These are phyloP conservation scores for Parthenolecanium corni DNA, from an alignment of 2,888 invertebrate species.

Conservation along the genomic window DNA sequence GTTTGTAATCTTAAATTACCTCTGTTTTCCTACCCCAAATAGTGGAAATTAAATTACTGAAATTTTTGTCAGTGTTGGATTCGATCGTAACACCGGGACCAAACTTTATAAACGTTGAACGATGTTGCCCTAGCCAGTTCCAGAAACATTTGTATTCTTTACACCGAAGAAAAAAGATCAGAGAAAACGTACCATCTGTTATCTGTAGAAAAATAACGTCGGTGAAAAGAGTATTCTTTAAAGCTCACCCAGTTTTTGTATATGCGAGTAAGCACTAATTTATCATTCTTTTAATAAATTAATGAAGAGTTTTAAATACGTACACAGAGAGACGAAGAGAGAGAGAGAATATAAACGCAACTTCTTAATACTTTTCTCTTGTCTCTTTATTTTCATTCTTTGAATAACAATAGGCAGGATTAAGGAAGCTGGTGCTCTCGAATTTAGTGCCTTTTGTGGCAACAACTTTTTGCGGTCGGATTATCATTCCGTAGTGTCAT, in stretches of 20 bases:
- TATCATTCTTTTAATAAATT: slow-evolving; percentile 29
- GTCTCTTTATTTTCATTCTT: slow-evolving; percentile 19
- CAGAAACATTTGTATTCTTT: slow-evolving; percentile 15
- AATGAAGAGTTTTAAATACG: slow-evolving; percentile 27
- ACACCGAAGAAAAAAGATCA: neutral
- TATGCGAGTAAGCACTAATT: slow-evolving; percentile 25
- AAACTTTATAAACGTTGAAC: no score
- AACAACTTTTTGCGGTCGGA: no score
- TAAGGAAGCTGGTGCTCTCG: slow-evolving; percentile 14
- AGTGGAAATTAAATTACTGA: no score
- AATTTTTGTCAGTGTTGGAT: no score
- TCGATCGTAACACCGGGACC: no score
- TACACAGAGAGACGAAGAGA: no score
- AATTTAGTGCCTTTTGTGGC: neutral
- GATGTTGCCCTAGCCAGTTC: slow-evolving; percentile 13
- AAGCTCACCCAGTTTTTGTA: neutral
- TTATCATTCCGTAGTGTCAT: no score
- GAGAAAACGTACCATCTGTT: no score
- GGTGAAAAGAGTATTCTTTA: slow-evolving; percentile 16
- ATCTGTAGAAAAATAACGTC: no score
- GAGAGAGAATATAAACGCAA: neutral
- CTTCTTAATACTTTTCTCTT: slow-evolving; percentile 4
- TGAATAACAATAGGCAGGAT: slow-evolving; percentile 19
- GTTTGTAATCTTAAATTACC: no score
- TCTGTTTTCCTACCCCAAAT: no score